Evolutionary conservation across 2,113 vertebrate species (phyloP).

Genomic region (Sclerurus mexicanus): DNA sequence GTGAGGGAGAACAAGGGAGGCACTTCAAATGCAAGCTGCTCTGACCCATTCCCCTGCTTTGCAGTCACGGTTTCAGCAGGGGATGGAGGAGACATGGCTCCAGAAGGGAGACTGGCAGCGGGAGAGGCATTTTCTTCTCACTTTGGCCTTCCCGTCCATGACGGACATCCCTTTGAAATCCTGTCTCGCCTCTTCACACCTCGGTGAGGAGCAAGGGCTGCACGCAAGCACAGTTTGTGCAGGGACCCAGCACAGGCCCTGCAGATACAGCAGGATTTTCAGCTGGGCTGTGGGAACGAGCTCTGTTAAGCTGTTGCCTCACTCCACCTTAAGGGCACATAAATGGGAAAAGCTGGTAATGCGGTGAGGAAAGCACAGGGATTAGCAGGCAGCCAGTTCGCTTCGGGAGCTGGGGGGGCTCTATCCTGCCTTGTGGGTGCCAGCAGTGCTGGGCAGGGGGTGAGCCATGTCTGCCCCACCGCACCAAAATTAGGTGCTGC

Average conservation of each 20-base stretch:
- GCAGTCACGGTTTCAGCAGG: neutral
- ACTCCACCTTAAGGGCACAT: constrained; percentile 20
- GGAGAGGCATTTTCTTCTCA: constrained; percentile 5
- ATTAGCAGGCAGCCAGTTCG: constrained; percentile 24
- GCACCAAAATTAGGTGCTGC: neutral
- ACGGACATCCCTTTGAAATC: neutral
- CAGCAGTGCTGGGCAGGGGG: neutral
- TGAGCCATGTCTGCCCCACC: neutral
- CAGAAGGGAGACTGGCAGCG: neutral
- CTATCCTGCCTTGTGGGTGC: neutral
- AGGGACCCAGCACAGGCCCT: neutral
- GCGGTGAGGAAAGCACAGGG: neutral
- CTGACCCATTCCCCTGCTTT: neutral
- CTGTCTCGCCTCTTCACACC: neutral
- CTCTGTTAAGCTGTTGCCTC: constrained; percentile 18
- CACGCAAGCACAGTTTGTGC: neutral
- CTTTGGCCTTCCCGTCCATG: neutral
- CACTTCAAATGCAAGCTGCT: neutral
- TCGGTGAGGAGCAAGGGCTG: neutral
- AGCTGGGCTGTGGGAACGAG: neutral
- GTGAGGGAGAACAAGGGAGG: neutral
- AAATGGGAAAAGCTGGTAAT: constrained; percentile 28
- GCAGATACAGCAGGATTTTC: neutral
- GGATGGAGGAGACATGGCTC: neutral
- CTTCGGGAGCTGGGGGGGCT: neutral